A percentile compares a stretch with the other conserved stretches of the same genome.
These are phyloP conservation scores for Clavelina lepadiformis DNA, from an alignment of 23 tunicate species.

Conservation along the genomic window DNA sequence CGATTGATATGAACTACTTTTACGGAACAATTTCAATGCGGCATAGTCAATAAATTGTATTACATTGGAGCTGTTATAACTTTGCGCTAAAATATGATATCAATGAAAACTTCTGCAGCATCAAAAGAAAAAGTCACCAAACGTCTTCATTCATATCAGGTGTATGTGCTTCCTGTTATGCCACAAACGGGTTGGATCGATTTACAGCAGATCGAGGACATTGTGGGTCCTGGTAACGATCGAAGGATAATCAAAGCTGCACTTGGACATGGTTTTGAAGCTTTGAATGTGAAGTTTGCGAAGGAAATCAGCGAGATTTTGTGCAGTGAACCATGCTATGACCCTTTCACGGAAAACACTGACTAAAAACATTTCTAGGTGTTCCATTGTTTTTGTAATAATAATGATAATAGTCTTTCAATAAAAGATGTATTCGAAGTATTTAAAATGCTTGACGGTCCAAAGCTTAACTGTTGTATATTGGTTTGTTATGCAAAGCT, in stretches of 20 bases:
- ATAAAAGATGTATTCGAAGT: too few relatives aligned
- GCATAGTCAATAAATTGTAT: too few relatives aligned
- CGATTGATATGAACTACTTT: neutral
- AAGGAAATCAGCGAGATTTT: neutral
- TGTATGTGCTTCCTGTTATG: conserved; percentile 2
- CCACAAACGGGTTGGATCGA: neutral
- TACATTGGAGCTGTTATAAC: too few relatives aligned
- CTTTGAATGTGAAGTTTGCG: conserved; percentile 7
- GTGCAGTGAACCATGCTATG: conserved; percentile 2
- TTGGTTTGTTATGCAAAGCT: too few relatives aligned
- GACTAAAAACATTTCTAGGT: too few relatives aligned
- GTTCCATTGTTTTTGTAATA: too few relatives aligned
- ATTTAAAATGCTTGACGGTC: too few relatives aligned
- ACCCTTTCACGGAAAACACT: too few relatives aligned
- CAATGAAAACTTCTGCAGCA: neutral
- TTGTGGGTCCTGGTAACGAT: neutral
- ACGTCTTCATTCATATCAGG: neutral
- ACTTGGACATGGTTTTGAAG: neutral
- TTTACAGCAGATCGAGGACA: neutral
- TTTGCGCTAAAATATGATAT: too few relatives aligned
- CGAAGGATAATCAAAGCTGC: neutral
- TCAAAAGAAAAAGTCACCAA: neutral
- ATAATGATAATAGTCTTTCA: too few relatives aligned
- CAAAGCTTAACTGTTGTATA: too few relatives aligned
- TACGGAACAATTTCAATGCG: too few relatives aligned